A percentile compares a stretch with the other conserved stretches of the same genome.
Conservation (phyloP, 2,113 vertebrate genomes). For the Labrus mixtus region DNA sequence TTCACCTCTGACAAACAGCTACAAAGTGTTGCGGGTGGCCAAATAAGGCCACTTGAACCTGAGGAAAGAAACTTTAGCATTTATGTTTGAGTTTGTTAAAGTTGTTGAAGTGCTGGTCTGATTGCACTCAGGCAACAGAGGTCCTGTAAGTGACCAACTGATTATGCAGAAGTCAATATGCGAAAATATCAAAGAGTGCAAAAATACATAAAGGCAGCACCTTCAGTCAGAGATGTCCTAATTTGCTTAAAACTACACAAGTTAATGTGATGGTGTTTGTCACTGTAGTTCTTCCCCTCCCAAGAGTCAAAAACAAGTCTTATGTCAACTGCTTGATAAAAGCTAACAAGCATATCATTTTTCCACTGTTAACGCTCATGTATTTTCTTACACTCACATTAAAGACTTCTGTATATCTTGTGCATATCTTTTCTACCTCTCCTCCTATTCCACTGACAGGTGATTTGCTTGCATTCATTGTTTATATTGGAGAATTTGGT, state of each 20-base stretch:
- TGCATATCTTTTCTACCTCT: background rate
- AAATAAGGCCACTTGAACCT: background rate
- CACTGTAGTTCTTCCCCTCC: background rate
- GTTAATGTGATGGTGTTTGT: no score
- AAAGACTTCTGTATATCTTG: background rate
- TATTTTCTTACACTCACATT: background rate
- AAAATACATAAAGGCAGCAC: no score
- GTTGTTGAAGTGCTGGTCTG: no score
- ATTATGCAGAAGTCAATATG: no score
- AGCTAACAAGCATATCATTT: background rate
- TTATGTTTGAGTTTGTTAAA: background rate
- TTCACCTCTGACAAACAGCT: background rate
- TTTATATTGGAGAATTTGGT: background rate
- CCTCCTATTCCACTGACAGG: background rate
- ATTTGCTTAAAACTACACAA: no score
- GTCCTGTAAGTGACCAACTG: no score
- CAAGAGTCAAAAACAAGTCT: background rate
- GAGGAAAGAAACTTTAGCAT: background rate
- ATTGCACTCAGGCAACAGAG: no score
- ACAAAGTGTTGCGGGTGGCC: background rate
- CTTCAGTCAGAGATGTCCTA: no score
- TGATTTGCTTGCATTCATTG: no score
- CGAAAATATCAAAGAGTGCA: no score
- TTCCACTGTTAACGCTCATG: no score
- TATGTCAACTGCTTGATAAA: background rate